phyloP scores from a whole-genome alignment of 2,888 invertebrate genomes.

The Hypena proboscidalis region DNA sequence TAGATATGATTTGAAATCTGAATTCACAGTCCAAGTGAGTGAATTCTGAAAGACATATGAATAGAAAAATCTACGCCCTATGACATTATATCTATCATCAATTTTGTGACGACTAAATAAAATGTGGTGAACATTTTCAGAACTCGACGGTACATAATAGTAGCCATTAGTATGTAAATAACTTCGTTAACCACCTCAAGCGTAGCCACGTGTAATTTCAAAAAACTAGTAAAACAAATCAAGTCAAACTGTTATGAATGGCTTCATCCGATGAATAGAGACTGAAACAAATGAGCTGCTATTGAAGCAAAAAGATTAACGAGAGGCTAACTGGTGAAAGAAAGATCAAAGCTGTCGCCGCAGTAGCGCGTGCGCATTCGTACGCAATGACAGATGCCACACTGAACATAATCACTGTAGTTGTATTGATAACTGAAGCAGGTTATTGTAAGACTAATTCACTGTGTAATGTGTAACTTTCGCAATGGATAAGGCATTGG shows the following conservation, averaged over 20 bases:
- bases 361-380: slow-evolving; percentile 23
- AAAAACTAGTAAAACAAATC: slow-evolving; percentile 23
- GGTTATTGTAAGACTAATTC: slow-evolving; percentile 13
- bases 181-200: slow-evolving; percentile 6
- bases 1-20: too few relatives aligned
- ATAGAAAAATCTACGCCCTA: too few relatives aligned
- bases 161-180: slow-evolving; percentile 9
- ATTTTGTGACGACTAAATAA: too few relatives aligned
- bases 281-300: slow-evolving; percentile 28
- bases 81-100: too few relatives aligned
- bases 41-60: too few relatives aligned
- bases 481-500: too few relatives aligned
- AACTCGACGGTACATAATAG: not conserved
- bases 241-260: slow-evolving; percentile 33
- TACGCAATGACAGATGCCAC: slow-evolving; percentile 19
- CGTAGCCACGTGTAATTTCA: slow-evolving; percentile 14
- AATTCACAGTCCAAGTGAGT: too few relatives aligned
- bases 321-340: slow-evolving; percentile 22
- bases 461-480: not conserved
- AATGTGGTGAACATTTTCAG: too few relatives aligned
- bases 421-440: slow-evolving; percentile 32
- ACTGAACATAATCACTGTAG: slow-evolving; percentile 19
- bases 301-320: slow-evolving; percentile 22
- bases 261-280: slow-evolving; percentile 30
- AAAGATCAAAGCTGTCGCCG: slow-evolving; percentile 38